These are phyloP conservation scores for Drosophila siamana DNA, from an alignment of 2,888 invertebrate genomes.

Conservation along the genomic window DNA sequence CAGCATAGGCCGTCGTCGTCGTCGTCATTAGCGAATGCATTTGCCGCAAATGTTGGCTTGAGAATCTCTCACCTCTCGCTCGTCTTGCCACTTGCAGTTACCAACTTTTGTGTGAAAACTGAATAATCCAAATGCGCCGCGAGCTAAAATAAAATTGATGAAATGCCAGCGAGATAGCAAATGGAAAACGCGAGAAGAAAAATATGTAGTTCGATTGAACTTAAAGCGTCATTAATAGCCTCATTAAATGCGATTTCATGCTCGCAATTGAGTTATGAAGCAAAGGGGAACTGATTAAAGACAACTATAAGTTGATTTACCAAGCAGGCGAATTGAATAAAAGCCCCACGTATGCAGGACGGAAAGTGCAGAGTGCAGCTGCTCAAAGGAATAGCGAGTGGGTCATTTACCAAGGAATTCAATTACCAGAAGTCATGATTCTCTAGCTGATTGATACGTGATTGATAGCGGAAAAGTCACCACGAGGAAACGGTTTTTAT, in stretches of 20 bases:
- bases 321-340: background rate
- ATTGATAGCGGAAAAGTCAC: background rate
- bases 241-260: slow-evolving; percentile 5
- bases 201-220: slow-evolving; percentile 9
- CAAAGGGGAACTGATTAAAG: background rate
- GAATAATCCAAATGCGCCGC: slow-evolving; percentile 36
- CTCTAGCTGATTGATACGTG: background rate
- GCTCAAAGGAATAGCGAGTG: too few relatives aligned
- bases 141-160: slow-evolving; percentile 27
- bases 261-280: background rate
- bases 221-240: slow-evolving; percentile 10
- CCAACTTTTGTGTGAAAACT: slow-evolving; percentile 27
- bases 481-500: too few relatives aligned
- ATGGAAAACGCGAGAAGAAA: background rate
- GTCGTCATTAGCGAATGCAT: slow-evolving; percentile 40
- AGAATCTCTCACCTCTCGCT: background rate
- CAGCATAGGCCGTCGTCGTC: slow-evolving; percentile 39
- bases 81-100: too few relatives aligned
- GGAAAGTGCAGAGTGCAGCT: background rate
- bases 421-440: too few relatives aligned
- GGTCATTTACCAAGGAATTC: too few relatives aligned
- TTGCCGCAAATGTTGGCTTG: slow-evolving; percentile 18
- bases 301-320: background rate
- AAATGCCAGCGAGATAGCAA: slow-evolving; percentile 27
- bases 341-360: background rate